A percentile compares a stretch with the other conserved stretches of the same genome.
These are phyloP conservation scores for Calvadosia cruxmelitensis DNA, from an alignment of 30 jellyfish, hydroid and myxozoan genomes.

Conservation along the genomic window DNA sequence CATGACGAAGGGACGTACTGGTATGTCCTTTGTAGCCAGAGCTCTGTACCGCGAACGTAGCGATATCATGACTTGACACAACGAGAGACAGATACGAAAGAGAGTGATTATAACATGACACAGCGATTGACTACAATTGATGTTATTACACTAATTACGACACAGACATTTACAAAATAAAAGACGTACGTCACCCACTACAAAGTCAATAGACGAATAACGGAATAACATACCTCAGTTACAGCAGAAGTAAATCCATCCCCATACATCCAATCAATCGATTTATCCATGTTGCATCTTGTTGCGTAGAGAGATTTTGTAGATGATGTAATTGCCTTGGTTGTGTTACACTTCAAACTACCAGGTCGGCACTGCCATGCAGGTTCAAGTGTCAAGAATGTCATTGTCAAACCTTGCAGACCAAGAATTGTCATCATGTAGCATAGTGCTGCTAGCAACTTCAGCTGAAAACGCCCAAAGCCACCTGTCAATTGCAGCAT, in stretches of 20 bases:
- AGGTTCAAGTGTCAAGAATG: conserved; percentile 22
- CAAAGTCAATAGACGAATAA: not conserved
- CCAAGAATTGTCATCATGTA: conserved; percentile 15
- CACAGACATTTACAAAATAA: not conserved
- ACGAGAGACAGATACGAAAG: too few species aligned
- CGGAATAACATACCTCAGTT: conserved; percentile 23
- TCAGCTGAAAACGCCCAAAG: conserved; percentile 21
- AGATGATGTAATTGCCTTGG: conserved; percentile 1
- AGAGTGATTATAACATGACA: too few species aligned
- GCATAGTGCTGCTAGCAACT: conserved; percentile 9
- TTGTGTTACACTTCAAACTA: conserved; percentile 10
- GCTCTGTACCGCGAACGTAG: too few species aligned
- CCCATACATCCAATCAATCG: conserved; percentile 9
- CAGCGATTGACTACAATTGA: not conserved
- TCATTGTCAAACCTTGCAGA: conserved; percentile 14
- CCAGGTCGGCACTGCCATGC: conserved; percentile 23
- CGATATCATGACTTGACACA: too few species aligned
- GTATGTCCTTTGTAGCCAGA: too few species aligned
- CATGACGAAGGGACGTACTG: too few species aligned
- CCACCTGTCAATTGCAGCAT: conserved; percentile 21
- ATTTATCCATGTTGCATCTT: conserved; percentile 4
- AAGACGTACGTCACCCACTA: not conserved
- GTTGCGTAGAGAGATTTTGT: not conserved
- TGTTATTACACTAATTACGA: not conserved
- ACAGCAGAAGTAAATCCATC: conserved; percentile 14